Evolutionary conservation across 2,888 invertebrate species (phyloP).

Genomic region (Limnephilus rhombicus): DNA sequence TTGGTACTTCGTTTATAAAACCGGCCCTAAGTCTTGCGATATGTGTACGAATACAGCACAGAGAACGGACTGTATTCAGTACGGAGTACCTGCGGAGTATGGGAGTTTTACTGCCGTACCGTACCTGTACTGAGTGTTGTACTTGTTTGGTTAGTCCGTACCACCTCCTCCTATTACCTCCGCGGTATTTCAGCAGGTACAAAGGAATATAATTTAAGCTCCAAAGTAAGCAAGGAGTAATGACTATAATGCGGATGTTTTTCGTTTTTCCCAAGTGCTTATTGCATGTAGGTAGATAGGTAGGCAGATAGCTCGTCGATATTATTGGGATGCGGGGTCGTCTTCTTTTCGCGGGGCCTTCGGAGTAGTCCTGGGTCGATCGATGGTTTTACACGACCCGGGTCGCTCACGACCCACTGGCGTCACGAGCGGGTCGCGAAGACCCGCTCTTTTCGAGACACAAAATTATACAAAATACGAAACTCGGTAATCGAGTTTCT

Average conservation of each 20-base stretch:
- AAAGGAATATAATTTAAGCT: background rate
- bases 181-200: background rate
- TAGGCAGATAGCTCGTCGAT: background rate
- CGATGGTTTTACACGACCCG: too few species aligned
- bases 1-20: too few species aligned
- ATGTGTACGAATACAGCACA: too few species aligned
- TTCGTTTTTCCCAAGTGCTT: background rate
- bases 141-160: background rate
- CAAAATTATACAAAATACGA: too few species aligned
- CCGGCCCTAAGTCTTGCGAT: too few species aligned
- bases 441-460: too few species aligned
- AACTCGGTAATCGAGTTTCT: too few species aligned
- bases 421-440: too few species aligned
- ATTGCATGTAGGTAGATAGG: background rate
- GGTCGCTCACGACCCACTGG: too few species aligned
- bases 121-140: background rate
- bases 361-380: too few species aligned
- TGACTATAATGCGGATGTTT: background rate
- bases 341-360: background rate
- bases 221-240: background rate
- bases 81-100: too few species aligned
- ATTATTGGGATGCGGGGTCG: background rate
- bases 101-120: background rate
- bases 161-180: background rate
- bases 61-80: too few species aligned